Evolutionary conservation across 2,797 vertebrate species (phyloP).

Genomic region (Sebastes matsubarae): DNA sequence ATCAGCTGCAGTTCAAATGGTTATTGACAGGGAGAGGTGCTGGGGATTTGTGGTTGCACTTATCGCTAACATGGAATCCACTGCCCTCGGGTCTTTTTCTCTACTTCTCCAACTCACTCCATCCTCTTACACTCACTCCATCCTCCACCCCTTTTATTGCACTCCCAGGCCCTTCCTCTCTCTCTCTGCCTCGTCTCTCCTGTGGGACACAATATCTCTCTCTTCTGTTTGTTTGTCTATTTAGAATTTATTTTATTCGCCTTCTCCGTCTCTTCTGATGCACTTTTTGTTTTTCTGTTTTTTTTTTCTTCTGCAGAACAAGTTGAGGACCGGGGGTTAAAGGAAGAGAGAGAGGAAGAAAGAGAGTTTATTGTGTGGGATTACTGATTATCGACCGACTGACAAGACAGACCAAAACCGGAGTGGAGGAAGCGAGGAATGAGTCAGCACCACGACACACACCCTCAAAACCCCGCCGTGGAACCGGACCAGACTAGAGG

Average conservation of each 20-base stretch:
- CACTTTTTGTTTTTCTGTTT: constrained; percentile 10
- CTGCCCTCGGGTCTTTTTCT: constrained; percentile 56
- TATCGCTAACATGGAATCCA: constrained; percentile 72
- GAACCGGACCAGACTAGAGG: constrained; percentile 48
- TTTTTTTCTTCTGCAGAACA: constrained; percentile 69
- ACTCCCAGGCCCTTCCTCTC: constrained; percentile 32
- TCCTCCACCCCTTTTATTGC: constrained; percentile 39
- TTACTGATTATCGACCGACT: constrained; percentile 61
- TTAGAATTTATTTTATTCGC: constrained; percentile 11
- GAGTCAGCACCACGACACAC: constrained; percentile 65
- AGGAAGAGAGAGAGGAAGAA: not conserved
- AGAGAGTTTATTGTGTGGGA: constrained; percentile 63
- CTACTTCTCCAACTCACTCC: constrained; percentile 44
- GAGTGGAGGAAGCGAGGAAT: constrained; percentile 48
- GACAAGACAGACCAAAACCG: constrained; percentile 38
- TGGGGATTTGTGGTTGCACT: constrained; percentile 72
- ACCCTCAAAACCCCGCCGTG: constrained; percentile 41
- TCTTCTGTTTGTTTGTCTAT: constrained; percentile 23
- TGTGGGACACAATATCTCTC: constrained; percentile 30
- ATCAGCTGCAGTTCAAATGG: constrained; percentile 68
- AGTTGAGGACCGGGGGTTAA: constrained; percentile 82
- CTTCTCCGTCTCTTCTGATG: constrained; percentile 13
- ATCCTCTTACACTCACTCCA: constrained; percentile 22
- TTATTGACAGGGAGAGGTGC: constrained; percentile 74
- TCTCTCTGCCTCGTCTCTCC: constrained; percentile 11